A percentile compares a stretch with the other conserved stretches of the same genome.
These are phyloP conservation scores for Helostoma temminkii DNA, from an alignment of 2,797 vertebrate species.

Conservation along the genomic window DNA sequence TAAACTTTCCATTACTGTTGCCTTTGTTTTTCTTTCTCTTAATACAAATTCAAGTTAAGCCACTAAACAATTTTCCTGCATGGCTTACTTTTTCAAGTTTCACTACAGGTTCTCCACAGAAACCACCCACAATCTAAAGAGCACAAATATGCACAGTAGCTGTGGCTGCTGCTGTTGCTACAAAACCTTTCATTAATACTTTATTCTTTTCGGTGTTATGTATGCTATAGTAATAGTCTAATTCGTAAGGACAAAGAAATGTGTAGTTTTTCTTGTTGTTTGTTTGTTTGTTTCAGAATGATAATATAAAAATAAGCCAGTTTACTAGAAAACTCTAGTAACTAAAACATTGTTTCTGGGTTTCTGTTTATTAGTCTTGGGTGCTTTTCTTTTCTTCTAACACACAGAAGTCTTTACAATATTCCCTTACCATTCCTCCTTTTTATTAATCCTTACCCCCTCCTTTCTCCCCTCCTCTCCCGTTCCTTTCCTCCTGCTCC, in stretches of 20 bases:
- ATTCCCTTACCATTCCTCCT: constrained; percentile 4
- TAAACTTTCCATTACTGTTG: not conserved
- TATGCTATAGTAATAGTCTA: not conserved
- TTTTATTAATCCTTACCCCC: constrained; percentile 17
- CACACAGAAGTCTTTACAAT: constrained; percentile 12
- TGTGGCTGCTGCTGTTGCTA: too few species aligned
- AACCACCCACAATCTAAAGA: too few species aligned
- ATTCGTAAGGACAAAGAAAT: too few species aligned
- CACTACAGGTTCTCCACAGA: too few species aligned
- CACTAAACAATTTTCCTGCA: not conserved
- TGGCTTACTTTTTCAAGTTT: too few species aligned
- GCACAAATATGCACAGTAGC: too few species aligned
- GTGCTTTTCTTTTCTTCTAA: constrained; percentile 34
- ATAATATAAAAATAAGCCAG: not conserved
- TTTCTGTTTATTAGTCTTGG: constrained; percentile 5
- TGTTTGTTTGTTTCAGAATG: not conserved
- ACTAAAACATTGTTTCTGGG: not conserved
- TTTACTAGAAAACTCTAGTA: not conserved
- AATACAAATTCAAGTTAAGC: not conserved
- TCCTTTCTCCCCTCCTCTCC: constrained; percentile 22
- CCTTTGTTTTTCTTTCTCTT: not conserved
- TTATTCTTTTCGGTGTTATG: too few species aligned
- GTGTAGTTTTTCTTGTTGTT: not conserved
- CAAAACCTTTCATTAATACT: too few species aligned
- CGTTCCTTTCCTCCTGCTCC: constrained; percentile 23